Percentiles rank a stretch among this genome's conserved stretches.
These are phyloP conservation scores for Cyprinus carpio DNA, from an alignment of 2,113 vertebrate species.

Conservation along the genomic window DNA sequence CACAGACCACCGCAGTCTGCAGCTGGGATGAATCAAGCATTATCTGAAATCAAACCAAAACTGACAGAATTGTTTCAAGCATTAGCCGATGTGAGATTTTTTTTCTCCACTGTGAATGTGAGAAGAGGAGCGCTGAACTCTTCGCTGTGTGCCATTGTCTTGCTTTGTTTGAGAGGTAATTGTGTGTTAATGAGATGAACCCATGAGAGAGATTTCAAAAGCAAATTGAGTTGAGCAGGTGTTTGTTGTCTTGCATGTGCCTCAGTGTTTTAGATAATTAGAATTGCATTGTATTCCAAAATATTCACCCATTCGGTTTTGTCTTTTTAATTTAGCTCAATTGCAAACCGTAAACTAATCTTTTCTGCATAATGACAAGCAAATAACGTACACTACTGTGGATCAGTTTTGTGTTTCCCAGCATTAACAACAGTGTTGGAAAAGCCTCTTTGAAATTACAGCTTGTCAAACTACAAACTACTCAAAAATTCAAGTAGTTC, in stretches of 20 bases:
- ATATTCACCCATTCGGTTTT: slow-evolving; percentile 29
- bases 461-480: slow-evolving; percentile 20
- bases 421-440: slow-evolving; percentile 3
- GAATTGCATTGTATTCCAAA: slow-evolving; percentile 26
- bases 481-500: slow-evolving; percentile 10
- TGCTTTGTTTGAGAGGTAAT: slow-evolving; percentile 34
- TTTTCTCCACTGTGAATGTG: slow-evolving; percentile 1
- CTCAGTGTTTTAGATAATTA: slow-evolving; percentile 44
- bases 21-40: slow-evolving; percentile 36
- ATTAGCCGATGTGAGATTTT: slow-evolving; percentile 1
- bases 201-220: slow-evolving; percentile 45
- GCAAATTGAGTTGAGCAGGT: slow-evolving; percentile 41
- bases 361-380: slow-evolving; percentile 16
- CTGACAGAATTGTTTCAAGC: slow-evolving; percentile 28
- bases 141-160: background rate
- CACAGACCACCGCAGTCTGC: slow-evolving; percentile 30
- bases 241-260: slow-evolving; percentile 46
- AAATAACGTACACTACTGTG: slow-evolving; percentile 13
- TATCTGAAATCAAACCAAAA: slow-evolving; percentile 40
- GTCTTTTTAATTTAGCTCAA: slow-evolving; percentile 40
- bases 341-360: slow-evolving; percentile 35
- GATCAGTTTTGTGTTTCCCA: slow-evolving; percentile 16
- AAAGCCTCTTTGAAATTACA: background rate
- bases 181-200: slow-evolving; percentile 43
- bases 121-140: slow-evolving; percentile 26